Evolutionary conservation across 2,797 vertebrate genomes (phyloP).

Genomic region (Champsocephalus esox): DNA sequence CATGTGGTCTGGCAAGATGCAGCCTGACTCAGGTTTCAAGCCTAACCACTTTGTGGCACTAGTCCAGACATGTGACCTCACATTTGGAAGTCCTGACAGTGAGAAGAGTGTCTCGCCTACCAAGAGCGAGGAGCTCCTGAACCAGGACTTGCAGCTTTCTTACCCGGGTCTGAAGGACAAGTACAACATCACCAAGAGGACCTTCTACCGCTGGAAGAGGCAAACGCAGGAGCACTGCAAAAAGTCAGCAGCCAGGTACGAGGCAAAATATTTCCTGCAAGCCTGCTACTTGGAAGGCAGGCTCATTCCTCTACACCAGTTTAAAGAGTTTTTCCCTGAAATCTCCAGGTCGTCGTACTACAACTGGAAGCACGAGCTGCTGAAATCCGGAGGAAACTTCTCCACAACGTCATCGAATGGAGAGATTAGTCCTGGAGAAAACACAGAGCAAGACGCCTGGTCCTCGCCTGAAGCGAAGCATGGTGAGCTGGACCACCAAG

Average conservation of each 20-base stretch:
- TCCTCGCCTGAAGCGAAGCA: constrained; percentile 80
- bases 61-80: constrained; percentile 84
- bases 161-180: constrained; percentile 90
- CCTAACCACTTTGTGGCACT: constrained; percentile 92
- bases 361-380: constrained; percentile 96
- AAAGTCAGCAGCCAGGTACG: constrained; percentile 91
- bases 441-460: constrained; percentile 83
- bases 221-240: constrained; percentile 92
- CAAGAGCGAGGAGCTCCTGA: constrained; percentile 84
- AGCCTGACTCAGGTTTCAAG: constrained; percentile 87
- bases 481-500: constrained; percentile 65
- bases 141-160: constrained; percentile 85
- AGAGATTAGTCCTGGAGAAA: constrained; percentile 78
- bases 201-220: constrained; percentile 95
- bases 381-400: constrained; percentile 77
- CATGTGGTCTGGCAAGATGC: constrained; percentile 94
- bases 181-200: constrained; percentile 94
- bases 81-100: constrained; percentile 65
- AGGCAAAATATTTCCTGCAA: constrained; percentile 95
- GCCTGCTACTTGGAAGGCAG: constrained; percentile 90
- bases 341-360: constrained; percentile 96
- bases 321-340: constrained; percentile 93
- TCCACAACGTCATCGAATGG: constrained; percentile 77
- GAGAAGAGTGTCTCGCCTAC: constrained; percentile 74
- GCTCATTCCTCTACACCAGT: constrained; percentile 90